These are phyloP conservation scores for Callipepla squamata DNA, from an alignment of 2,113 vertebrate genomes.

Conservation along the genomic window DNA sequence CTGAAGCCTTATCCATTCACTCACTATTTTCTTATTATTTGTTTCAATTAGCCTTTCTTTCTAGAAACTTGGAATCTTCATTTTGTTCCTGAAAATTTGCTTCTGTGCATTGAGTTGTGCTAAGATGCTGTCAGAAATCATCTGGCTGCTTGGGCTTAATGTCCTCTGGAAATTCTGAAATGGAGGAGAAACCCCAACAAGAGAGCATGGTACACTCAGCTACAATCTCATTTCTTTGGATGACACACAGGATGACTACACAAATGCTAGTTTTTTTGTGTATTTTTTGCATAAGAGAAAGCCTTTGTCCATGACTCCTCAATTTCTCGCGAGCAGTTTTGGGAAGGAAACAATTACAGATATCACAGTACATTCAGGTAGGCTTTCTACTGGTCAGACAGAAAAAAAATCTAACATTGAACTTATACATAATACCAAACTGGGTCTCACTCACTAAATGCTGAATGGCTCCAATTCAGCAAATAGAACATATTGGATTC, in stretches of 20 bases:
- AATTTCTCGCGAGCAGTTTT: neutral
- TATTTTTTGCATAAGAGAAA: neutral
- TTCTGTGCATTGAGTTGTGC: neutral
- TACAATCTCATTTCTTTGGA: neutral
- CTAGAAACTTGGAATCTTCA: neutral
- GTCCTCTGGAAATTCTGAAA: neutral
- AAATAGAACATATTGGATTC: neutral
- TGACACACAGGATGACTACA: neutral
- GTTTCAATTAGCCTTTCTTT: neutral
- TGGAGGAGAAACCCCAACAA: neutral
- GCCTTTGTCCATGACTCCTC: neutral
- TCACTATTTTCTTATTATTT: neutral
- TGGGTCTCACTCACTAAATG: neutral
- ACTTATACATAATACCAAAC: rapidly evolving
- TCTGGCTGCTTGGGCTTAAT: neutral
- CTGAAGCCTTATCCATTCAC: neutral
- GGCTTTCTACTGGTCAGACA: neutral
- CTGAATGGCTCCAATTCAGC: neutral
- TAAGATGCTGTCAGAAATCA: neutral
- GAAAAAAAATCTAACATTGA: neutral
- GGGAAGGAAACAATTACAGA: neutral
- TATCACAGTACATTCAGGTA: neutral
- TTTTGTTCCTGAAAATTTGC: neutral
- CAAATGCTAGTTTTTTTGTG: neutral
- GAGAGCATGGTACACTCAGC: neutral